phyloP scores from a whole-genome alignment of 2,113 vertebrate genomes.

The Pogona vitticeps region DNA sequence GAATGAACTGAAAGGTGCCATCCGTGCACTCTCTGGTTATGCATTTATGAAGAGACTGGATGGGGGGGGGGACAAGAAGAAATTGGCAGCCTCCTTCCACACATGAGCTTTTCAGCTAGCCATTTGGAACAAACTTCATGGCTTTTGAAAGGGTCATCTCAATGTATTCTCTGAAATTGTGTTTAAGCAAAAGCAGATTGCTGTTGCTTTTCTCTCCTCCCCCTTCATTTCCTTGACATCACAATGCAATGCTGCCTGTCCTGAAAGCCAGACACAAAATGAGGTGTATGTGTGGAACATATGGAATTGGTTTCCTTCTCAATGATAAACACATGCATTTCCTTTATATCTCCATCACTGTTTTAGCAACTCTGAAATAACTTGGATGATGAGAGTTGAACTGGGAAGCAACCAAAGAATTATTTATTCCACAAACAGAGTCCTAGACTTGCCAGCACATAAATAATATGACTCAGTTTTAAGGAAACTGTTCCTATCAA shows the following conservation, averaged over 20 bases:
- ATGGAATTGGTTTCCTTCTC: slow-evolving; percentile 46
- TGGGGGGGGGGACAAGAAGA: neutral
- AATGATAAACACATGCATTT: slow-evolving; percentile 30
- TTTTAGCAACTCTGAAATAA: slow-evolving; percentile 43
- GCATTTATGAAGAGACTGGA: slow-evolving; percentile 39
- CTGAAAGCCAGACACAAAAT: slow-evolving; percentile 43
- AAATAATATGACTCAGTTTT: neutral
- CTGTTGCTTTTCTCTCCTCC: slow-evolving; percentile 18
- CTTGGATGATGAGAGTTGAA: neutral
- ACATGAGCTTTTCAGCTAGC: slow-evolving; percentile 8
- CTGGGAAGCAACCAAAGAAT: neutral
- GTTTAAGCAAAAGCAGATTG: slow-evolving; percentile 69
- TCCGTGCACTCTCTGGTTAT: neutral
- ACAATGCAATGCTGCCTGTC: slow-evolving; percentile 17
- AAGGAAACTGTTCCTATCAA: neutral
- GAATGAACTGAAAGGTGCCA: slow-evolving; percentile 35
- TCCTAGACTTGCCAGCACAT: neutral
- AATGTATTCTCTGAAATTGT: slow-evolving; percentile 53
- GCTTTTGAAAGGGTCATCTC: slow-evolving; percentile 49
- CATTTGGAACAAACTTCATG: slow-evolving; percentile 48
- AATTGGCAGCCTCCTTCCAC: slow-evolving; percentile 39
- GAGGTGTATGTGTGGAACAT: slow-evolving; percentile 8
- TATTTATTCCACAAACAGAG: slow-evolving; percentile 20
- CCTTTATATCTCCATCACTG: slow-evolving; percentile 13
- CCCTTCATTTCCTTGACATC: slow-evolving; percentile 43